A percentile compares a stretch with the other conserved stretches of the same genome.
Conservation (phyloP, 2,797 vertebrate genomes). For the Sebastes cheni region DNA sequence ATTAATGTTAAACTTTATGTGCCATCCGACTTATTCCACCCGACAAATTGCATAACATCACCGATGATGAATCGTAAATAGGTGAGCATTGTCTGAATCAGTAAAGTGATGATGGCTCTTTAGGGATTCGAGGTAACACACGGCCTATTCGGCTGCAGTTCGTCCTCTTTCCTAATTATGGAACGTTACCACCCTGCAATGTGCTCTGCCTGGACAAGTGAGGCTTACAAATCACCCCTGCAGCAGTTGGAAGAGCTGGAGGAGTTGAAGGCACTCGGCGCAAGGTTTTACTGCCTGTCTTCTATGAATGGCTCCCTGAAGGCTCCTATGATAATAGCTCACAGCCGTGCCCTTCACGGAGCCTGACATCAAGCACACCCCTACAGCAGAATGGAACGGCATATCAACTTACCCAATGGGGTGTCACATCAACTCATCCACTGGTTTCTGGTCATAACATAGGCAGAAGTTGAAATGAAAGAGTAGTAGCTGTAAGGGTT, state of each 20-base stretch:
- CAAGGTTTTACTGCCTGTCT: slow-evolving; percentile 82
- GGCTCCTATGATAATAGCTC: slow-evolving; percentile 81
- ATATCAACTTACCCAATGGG: slow-evolving; percentile 71
- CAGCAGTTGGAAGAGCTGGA: slow-evolving; percentile 73
- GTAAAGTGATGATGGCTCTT: slow-evolving; percentile 39
- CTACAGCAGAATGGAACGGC: slow-evolving; percentile 74
- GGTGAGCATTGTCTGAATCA: slow-evolving; percentile 49
- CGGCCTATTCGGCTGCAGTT: slow-evolving; percentile 52
- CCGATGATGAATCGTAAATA: slow-evolving; percentile 57
- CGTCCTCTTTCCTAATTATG: slow-evolving; percentile 67
- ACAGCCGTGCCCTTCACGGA: slow-evolving; percentile 80
- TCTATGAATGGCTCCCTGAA: slow-evolving; percentile 79
- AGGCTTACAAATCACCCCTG: slow-evolving; percentile 80
- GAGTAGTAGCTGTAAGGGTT: background rate
- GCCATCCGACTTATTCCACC: slow-evolving; percentile 19
- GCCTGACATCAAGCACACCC: slow-evolving; percentile 74
- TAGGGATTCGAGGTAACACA: slow-evolving; percentile 50
- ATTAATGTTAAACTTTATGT: slow-evolving; percentile 52
- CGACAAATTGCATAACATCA: slow-evolving; percentile 53
- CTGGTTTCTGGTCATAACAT: slow-evolving; percentile 64
- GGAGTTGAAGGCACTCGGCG: slow-evolving; percentile 73
- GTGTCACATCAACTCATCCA: slow-evolving; percentile 71
- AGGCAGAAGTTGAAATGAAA: slow-evolving; percentile 50
- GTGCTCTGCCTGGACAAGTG: slow-evolving; percentile 73
- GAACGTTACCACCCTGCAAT: slow-evolving; percentile 68